phyloP scores from a whole-genome alignment of 2,113 vertebrate genomes.

The Urocynchramus pylzowi region DNA sequence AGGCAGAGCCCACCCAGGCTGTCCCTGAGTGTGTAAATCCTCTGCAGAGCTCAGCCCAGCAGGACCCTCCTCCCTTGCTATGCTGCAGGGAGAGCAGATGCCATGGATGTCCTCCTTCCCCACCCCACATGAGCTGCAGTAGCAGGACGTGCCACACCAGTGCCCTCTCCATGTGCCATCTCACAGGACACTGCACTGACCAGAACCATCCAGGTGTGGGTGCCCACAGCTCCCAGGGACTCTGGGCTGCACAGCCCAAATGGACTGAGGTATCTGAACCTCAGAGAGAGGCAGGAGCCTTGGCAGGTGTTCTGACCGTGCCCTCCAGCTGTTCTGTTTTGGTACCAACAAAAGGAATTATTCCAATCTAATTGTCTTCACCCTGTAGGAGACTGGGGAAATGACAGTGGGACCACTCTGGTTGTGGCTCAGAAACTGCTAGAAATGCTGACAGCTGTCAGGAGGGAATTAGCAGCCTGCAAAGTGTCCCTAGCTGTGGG shows the following conservation, averaged over 20 bases:
- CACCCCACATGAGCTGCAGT: not conserved
- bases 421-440: not conserved
- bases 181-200: not conserved
- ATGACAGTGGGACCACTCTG: not conserved
- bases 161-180: rapidly evolving
- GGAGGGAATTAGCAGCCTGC: not conserved
- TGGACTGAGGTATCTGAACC: rapidly evolving
- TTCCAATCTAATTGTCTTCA: not conserved
- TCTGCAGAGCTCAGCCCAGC: not conserved
- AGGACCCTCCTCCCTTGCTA: not conserved
- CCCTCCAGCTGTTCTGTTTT: not conserved
- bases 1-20: not conserved
- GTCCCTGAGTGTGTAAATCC: not conserved
- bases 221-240: not conserved
- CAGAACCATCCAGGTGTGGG: not conserved
- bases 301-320: not conserved
- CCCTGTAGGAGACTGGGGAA: not conserved
- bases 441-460: not conserved
- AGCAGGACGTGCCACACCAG: not conserved
- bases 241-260: not conserved
- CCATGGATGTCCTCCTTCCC: not conserved
- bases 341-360: not conserved
- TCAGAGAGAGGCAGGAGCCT: not conserved
- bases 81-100: not conserved
- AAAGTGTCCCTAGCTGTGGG: not conserved